phyloP scores from a whole-genome alignment of 2,797 vertebrate species.

The Borostomias antarcticus region DNA sequence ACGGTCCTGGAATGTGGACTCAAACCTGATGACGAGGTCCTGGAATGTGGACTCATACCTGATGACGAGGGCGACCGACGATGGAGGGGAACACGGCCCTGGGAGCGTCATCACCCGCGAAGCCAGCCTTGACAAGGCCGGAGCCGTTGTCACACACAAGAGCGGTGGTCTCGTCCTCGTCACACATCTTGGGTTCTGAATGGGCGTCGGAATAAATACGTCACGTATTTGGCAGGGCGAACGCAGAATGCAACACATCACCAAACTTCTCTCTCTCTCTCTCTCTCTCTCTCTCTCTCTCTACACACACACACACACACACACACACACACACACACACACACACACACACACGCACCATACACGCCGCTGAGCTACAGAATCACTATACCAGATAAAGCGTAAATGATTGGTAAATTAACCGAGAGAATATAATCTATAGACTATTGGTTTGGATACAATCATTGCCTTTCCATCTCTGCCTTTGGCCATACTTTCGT shows the following conservation, averaged over 20 bases:
- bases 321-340: no score
- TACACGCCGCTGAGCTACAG: neutral
- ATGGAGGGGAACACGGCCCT: constrained; percentile 98
- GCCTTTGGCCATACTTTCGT: neutral
- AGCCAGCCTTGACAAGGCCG: constrained; percentile 97
- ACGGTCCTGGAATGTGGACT: neutral
- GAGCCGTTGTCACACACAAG: constrained; percentile 98
- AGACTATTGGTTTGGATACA: neutral
- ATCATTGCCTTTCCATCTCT: neutral
- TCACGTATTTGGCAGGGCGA: neutral
- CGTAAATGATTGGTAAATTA: neutral
- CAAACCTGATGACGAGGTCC: no score
- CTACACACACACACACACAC: no score
- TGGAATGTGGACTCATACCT: constrained; percentile 73
- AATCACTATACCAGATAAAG: neutral
- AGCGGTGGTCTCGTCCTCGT: constrained; percentile 96
- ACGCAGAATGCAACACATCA: neutral
- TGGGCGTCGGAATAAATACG: constrained; percentile 3
- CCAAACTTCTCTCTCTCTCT: no score
- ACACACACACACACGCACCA: no score
- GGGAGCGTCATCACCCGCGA: constrained; percentile 96
- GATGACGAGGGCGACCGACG: constrained; percentile 97
- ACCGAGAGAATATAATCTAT: neutral
- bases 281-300: no score
- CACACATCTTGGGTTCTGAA: constrained; percentile 90